phyloP scores from a whole-genome alignment of 2,888 invertebrate species.

The Serrognathus titanus region DNA sequence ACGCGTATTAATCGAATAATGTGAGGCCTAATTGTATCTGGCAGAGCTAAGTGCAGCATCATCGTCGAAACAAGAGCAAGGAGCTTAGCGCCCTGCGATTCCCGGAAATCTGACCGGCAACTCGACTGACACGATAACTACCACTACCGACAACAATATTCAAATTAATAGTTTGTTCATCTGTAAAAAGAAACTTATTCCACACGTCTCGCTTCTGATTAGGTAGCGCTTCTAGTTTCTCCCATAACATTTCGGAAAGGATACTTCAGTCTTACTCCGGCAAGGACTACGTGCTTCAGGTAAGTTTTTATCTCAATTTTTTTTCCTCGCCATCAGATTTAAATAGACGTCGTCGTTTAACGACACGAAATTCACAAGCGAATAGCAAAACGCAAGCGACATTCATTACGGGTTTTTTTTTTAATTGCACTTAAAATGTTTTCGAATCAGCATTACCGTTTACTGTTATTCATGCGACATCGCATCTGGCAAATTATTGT shows the following conservation, averaged over 20 bases:
- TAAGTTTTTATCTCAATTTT: background rate
- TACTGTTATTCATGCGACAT: conserved; percentile 16
- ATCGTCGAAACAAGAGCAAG: conserved; percentile 25
- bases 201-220: conserved; percentile 17
- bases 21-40: conserved; percentile 29
- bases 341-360: too few species aligned
- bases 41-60: conserved; percentile 28
- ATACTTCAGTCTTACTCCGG: conserved; percentile 3
- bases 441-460: conserved; percentile 9
- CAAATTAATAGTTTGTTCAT: conserved; percentile 32
- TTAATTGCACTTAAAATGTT: background rate
- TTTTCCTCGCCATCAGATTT: too few species aligned
- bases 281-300: background rate
- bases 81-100: conserved; percentile 26
- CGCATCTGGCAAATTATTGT: conserved; percentile 16
- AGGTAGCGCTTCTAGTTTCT: conserved; percentile 15
- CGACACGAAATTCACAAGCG: too few species aligned
- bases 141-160: conserved; percentile 32
- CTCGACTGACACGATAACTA: conserved; percentile 30
- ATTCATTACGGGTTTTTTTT: too few species aligned
- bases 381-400: too few species aligned
- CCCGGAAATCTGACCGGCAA: conserved; percentile 34
- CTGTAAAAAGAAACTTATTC: conserved; percentile 22
- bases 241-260: conserved; percentile 7
- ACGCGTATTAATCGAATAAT: conserved; percentile 22